Base-by-base conservation (phyloP, 2,888 invertebrate genomes). In the Pilophorus perplexus region DNA sequence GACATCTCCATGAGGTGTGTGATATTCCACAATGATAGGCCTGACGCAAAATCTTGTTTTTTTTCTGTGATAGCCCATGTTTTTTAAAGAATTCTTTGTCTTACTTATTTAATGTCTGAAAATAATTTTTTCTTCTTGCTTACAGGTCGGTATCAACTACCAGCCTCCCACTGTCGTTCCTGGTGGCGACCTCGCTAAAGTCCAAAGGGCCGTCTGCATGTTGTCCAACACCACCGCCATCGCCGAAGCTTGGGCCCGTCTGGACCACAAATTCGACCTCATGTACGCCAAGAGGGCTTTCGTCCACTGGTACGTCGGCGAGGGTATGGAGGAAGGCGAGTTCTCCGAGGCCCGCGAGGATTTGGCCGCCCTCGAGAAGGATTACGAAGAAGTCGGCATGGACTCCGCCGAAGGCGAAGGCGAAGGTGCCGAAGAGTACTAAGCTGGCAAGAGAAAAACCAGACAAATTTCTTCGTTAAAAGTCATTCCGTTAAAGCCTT, bases 141-240 rank as follows among this genome's bases (percentile, higher is more conserved):
- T 64, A 18, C 42, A 71, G 71, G 75, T 74, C 60, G 72, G 73
- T 28, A 73, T 73, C 66, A 72, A 73, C 66, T 72, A 72, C 50
- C 72, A 73, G 44, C 72, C 92, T 69, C 91, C 91, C 27, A 91
- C 91, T 70, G 93, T 92, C 28, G 93, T 95, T 60, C 95, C 95
- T 14, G 93, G 93, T 5, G 94, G 93, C 23, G 94, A 95, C 78
- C 79, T 93, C 78, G 94, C 95, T 71, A 94, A 93, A 82, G 93
- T 95, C 27, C 92, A 93, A 78, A 88, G 96, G 74, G 94, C 95
- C 72, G 94, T 96, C 33, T 96, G 96, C 86, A 96, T 96, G 95
- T 83, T 96, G 83, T 93, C 93, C 77, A 96, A 95, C 83, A 96
- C 94, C 71, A 96, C 95, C 23, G 84, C 85, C 65, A 84, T 85